Evolutionary conservation across 2,113 vertebrate species (phyloP), one percentile per base, ranked within the genome.

Genomic region (Danionella cerebrum): DNA sequence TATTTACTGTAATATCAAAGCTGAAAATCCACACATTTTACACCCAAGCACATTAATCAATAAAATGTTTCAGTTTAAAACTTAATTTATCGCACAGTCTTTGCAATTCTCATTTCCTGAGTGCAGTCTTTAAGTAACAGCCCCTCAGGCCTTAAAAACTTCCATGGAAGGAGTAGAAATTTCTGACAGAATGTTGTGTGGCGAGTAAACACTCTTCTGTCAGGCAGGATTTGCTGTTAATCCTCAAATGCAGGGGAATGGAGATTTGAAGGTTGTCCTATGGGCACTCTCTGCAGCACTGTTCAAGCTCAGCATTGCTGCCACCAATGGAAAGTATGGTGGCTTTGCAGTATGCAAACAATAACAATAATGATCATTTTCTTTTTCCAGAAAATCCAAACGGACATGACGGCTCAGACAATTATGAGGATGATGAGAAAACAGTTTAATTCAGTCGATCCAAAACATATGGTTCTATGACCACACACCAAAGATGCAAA

Each of bases 391-490:
- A 21, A 10, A 6, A 35, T 50, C 42, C 66, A 52, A 67, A 38
- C 51, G 69, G 59, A 72, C 55, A 31, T 63, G 65, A 71, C 58
- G 55, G 60, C 45, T 59, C 52, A 55, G 67, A 65, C 73, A 73
- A 76, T 76, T 78, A 76, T 11, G 14, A 36, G 66, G 48, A 55
- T n/a, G 59, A 72, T 24, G 59, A 75, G 69, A 58, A 65, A 48
- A 69, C 69, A 60, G 39, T 75, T 72, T 62, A 74, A 60, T 77
- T 70, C 12, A 6, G 18, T 31, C 10, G 69, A 74, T 29, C 47
- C 68, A 59, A 74, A 70, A 76, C 74, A 76, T 76, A 66, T 57
- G 73, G 33, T 52, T 50, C 62, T 58, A 36, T 52, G 67, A 35
- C 38, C 65, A 67, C 35, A 69, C 31, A 54, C 53, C 29, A 78